These are phyloP conservation scores for Beris chalybata DNA, from an alignment of 2,888 invertebrate genomes.

Conservation along the genomic window DNA sequence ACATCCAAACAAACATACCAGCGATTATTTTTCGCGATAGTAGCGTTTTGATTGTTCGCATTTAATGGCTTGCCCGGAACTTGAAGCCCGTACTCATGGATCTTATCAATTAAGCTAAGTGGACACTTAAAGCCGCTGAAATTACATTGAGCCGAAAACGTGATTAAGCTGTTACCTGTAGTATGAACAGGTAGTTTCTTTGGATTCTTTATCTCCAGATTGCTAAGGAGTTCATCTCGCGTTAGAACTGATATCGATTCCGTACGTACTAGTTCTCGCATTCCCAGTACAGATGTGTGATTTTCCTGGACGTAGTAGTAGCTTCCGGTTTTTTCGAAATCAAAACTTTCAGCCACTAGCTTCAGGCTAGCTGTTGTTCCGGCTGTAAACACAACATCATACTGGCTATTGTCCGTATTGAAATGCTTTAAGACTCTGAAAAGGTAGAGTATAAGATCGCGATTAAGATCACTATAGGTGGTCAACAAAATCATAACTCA, in stretches of 20 bases:
- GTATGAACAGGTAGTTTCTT: conserved; percentile 37
- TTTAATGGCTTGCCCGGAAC: conserved; percentile 40
- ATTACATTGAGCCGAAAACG: conserved; percentile 91
- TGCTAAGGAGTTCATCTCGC: conserved; percentile 61
- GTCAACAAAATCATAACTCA: conserved; percentile 47
- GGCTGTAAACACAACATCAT: conserved; percentile 89
- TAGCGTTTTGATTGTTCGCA: background rate
- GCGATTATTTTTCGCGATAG: conserved; percentile 43
- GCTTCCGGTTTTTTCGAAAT: conserved; percentile 62
- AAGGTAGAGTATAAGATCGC: conserved; percentile 35
- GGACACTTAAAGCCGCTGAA: conserved; percentile 93
- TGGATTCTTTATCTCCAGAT: conserved; percentile 42
- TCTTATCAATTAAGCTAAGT: conserved; percentile 66
- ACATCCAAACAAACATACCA: conserved; percentile 82
- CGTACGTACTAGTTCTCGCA: conserved; percentile 76
- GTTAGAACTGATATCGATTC: conserved; percentile 62
- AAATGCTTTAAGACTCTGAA: conserved; percentile 81
- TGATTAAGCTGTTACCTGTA: conserved; percentile 67
- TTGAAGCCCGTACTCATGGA: conserved; percentile 66
- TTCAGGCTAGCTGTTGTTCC: conserved; percentile 89
- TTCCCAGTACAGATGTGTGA: conserved; percentile 93
- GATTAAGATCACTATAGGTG: background rate
- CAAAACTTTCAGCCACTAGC: conserved; percentile 79
- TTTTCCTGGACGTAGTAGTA: conserved; percentile 86
- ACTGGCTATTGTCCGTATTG: conserved; percentile 76